These are phyloP conservation scores for Zaprionus taronus DNA, from an alignment of 1,140 invertebrate species.

Conservation along the genomic window DNA sequence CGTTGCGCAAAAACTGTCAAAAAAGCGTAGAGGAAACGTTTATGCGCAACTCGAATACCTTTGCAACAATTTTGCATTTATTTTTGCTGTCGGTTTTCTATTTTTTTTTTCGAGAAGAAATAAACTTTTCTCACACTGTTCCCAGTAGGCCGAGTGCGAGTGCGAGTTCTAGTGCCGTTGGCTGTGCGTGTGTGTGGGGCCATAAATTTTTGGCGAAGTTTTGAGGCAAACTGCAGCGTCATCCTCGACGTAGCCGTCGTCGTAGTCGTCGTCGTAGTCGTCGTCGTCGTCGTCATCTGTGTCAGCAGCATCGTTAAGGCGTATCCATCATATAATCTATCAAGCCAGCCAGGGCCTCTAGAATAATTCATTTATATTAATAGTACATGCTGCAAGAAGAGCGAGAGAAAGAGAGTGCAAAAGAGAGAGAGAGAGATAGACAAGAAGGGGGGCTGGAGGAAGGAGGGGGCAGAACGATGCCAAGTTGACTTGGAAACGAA, in stretches of 20 bases:
- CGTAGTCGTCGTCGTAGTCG: slow-evolving; percentile 3
- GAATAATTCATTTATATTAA: slow-evolving; percentile 78
- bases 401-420: slow-evolving; percentile 34
- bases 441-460: too few species aligned
- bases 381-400: slow-evolving; percentile 47
- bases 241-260: slow-evolving; percentile 14
- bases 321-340: slow-evolving; percentile 77
- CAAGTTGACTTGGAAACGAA: background rate
- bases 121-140: background rate
- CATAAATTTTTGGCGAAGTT: slow-evolving; percentile 62
- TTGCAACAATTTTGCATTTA: slow-evolving; percentile 22
- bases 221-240: slow-evolving; percentile 57
- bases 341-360: slow-evolving; percentile 45
- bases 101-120: background rate
- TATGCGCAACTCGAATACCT: background rate
- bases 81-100: background rate
- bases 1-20: background rate
- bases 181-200: slow-evolving; percentile 13
- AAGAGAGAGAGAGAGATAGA: background rate
- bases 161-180: background rate
- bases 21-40: background rate
- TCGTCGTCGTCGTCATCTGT: slow-evolving; percentile 17
- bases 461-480: background rate
- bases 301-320: slow-evolving; percentile 67
- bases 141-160: background rate